phyloP scores from a whole-genome alignment of 2,888 invertebrate species.

The Clunio marinus region DNA sequence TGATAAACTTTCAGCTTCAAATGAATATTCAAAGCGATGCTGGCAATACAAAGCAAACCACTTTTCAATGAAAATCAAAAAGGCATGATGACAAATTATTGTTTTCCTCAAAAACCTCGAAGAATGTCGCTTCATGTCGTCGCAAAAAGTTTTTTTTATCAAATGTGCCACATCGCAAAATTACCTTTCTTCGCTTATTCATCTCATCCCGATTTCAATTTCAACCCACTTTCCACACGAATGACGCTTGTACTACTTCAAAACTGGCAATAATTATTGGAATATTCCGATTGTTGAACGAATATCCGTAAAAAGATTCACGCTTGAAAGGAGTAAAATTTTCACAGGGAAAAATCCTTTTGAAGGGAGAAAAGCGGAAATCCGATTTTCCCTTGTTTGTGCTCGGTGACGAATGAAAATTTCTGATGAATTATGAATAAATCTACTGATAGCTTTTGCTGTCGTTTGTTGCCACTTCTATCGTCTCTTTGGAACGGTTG shows the following conservation, averaged over 20 bases:
- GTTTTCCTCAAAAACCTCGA: slow-evolving; percentile 33
- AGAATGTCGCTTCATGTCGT: slow-evolving; percentile 19
- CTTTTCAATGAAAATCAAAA: slow-evolving; percentile 34
- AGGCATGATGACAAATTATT: slow-evolving; percentile 39
- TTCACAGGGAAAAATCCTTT: not conserved
- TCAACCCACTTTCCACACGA: not conserved
- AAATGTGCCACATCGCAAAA: slow-evolving; percentile 20
- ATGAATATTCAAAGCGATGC: not conserved
- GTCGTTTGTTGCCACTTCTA: not conserved
- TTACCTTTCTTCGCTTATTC: slow-evolving; percentile 3
- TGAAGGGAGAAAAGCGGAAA: slow-evolving; percentile 28
- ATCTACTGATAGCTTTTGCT: slow-evolving; percentile 24
- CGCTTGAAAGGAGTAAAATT: slow-evolving; percentile 34
- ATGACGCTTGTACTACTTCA: slow-evolving; percentile 2
- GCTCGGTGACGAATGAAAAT: slow-evolving; percentile 38
- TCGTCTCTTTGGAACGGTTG: not conserved
- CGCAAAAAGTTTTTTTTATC: slow-evolving; percentile 21
- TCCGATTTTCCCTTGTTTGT: slow-evolving; percentile 38
- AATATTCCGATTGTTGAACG: slow-evolving; percentile 1
- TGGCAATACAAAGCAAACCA: not conserved
- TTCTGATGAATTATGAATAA: slow-evolving; percentile 38
- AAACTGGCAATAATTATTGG: slow-evolving; percentile 22
- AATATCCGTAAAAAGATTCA: slow-evolving; percentile 21
- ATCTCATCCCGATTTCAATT: not conserved
- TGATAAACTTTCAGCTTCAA: not conserved